These are phyloP conservation scores for Germaria angustata DNA, from an alignment of 2,888 invertebrate species.

Conservation along the genomic window DNA sequence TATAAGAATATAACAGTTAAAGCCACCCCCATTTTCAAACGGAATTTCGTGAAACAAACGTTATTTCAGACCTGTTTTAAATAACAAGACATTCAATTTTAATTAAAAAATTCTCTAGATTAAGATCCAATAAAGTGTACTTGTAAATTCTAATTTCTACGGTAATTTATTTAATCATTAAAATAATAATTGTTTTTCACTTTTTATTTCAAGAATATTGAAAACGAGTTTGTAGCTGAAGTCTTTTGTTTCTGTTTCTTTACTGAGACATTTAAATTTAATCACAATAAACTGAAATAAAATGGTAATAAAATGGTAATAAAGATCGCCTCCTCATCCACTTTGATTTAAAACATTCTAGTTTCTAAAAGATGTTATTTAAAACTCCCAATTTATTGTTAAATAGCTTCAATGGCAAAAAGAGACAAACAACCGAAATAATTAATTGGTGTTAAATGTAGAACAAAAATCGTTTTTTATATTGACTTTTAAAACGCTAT, in stretches of 20 bases:
- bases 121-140: not conserved
- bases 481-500: not conserved
- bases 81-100: conserved; percentile 16
- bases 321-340: conserved; percentile 20
- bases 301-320: not conserved
- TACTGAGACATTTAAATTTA: not conserved
- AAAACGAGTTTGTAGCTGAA: conserved; percentile 43
- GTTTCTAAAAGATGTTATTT: not conserved
- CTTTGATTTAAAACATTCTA: conserved; percentile 12
- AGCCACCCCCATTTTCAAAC: not conserved
- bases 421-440: not conserved
- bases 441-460: not conserved
- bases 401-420: not conserved
- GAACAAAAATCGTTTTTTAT: not conserved
- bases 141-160: conserved; percentile 41
- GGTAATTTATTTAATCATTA: conserved; percentile 13
- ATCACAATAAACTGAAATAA: not conserved
- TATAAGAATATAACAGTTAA: too few relatives aligned
- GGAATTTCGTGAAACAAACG: not conserved
- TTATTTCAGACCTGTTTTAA: conserved; percentile 15
- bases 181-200: not conserved
- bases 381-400: not conserved
- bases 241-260: conserved; percentile 3
- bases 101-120: conserved; percentile 24
- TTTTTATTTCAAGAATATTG: not conserved